Base-by-base conservation (phyloP, 2,888 invertebrate genomes). In the Micoletzkya japonica region DNA sequence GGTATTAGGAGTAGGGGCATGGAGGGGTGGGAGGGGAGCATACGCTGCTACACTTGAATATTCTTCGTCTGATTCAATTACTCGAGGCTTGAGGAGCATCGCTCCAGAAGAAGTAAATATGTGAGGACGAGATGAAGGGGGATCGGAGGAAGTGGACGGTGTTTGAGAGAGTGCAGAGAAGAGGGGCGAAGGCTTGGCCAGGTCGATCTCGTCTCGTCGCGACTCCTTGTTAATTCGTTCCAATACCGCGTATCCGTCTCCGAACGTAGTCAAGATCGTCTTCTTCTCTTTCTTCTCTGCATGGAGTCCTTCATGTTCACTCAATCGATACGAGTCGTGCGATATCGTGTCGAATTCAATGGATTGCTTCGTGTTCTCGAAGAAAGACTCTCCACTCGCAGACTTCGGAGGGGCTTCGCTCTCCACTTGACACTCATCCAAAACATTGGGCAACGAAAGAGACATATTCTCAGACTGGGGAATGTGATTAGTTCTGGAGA, bases 271-370 rank as follows among this genome's bases (percentile, higher is more conserved):
- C 34, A 64, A n/a, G 14, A 39, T 10, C 30, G 28, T 28, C 32
- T 39, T 32, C 60, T 60, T 32, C 54, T 81, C 79, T n/a, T n/a
- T n/a, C n/a, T n/a, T n/a, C n/a, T n/a, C n/a, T n/a, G n/a, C n/a
- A n/a, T n/a, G n/a, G n/a, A n/a, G n/a, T n/a, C n/a, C n/a, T n/a
- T n/a, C n/a, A 49, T 82, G 76, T 61, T 82, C 82, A 24, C 75
- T 75, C 36, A 85, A 71, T 17, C 79, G 76, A 72, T 85, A 85
- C 3, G 83, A 83, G 39, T 84, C 84, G 72, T 84, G 82, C 34
- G 75, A 75, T 50, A 81, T 76, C 70, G 82, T 82, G 73, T 84
- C 84, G 56, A 76, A 77, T 58, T 80, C 70, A 37, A 69, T 39
- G 17, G 54, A 52, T 37, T 49, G 30, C 39, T 17, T 34, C 24